Conservation (phyloP, 2,113 vertebrate genomes). For the Callipepla squamata region DNA sequence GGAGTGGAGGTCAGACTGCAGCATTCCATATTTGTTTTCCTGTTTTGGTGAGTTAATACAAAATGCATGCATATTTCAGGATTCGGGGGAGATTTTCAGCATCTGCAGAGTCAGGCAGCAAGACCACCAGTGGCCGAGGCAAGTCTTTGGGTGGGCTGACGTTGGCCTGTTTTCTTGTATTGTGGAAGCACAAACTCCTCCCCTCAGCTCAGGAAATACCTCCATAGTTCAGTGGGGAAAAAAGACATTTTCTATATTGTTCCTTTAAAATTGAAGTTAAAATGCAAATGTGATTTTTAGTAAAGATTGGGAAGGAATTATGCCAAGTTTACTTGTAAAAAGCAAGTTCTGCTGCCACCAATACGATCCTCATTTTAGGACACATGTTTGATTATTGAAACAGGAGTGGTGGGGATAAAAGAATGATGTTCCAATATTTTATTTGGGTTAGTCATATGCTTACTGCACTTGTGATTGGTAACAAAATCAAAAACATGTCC, state of each 20-base stretch:
- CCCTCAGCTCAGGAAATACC: neutral
- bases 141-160: neutral
- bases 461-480: neutral
- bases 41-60: neutral
- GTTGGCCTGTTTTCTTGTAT: neutral
- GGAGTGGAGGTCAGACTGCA: neutral
- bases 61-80: neutral
- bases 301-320: neutral
- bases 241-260: neutral
- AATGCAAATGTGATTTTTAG: neutral
- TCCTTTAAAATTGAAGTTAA: neutral
- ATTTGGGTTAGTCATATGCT: neutral
- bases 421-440: slow-evolving; percentile 4
- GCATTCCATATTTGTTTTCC: neutral
- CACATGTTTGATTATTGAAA: neutral
- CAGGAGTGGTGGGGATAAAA: neutral
- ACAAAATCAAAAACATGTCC: slow-evolving; percentile 11
- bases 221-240: neutral
- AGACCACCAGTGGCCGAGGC: neutral
- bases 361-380: neutral
- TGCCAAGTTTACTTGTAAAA: neutral
- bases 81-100: neutral
- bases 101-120: neutral
- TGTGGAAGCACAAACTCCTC: neutral
- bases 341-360: slow-evolving; percentile 3